Evolutionary conservation across 2,113 vertebrate genomes (phyloP).

Genomic region (Martes martes): DNA sequence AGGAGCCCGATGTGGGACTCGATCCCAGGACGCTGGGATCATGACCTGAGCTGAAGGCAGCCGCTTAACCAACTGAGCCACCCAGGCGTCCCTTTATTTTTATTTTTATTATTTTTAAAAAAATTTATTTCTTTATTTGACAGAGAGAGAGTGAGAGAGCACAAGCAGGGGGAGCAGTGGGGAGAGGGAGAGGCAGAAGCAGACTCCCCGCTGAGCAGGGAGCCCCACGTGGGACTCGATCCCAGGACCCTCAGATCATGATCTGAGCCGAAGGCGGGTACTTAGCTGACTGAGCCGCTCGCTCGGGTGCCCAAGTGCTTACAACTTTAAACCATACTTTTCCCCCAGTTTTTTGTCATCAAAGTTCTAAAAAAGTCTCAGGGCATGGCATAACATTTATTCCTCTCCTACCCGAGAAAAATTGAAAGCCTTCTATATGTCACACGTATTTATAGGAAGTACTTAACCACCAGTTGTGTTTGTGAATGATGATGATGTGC

Average conservation of each 20-base stretch:
- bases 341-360: not conserved
- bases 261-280: not conserved
- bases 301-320: not conserved
- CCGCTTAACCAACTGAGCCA: too few relatives aligned
- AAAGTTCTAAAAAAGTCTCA: not conserved
- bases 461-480: not conserved
- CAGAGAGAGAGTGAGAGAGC: not conserved
- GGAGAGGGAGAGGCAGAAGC: not conserved
- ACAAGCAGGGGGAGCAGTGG: not conserved
- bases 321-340: not conserved
- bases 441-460: not conserved
- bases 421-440: not conserved
- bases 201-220: not conserved
- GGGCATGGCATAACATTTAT: not conserved
- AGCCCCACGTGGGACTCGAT: not conserved
- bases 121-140: not conserved
- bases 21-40: too few relatives aligned
- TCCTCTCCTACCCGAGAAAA: not conserved
- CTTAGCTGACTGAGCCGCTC: not conserved
- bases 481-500: not conserved
- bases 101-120: not conserved
- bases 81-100: too few relatives aligned
- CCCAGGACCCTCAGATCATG: not conserved
- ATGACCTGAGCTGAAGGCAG: too few relatives aligned
- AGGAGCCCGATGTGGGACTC: too few relatives aligned